Conservation (phyloP, 2,888 invertebrate species). For the Drosophila emarginata region DNA sequence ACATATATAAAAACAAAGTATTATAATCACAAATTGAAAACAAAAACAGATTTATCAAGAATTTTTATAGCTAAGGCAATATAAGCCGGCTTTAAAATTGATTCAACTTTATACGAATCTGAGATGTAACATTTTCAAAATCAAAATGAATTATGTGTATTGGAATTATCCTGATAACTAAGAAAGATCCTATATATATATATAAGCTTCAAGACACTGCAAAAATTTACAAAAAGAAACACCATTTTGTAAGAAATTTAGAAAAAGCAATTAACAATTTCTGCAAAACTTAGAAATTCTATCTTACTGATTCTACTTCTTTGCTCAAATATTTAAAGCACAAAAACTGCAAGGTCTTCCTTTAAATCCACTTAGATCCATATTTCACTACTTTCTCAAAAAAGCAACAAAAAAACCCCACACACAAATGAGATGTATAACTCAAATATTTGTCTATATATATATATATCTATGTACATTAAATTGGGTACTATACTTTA, state of each 20-base stretch:
- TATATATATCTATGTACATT: not conserved
- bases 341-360: slow-evolving; percentile 33
- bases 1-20: slow-evolving; percentile 6
- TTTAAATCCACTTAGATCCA: slow-evolving; percentile 21
- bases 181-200: not conserved
- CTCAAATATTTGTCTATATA: slow-evolving; percentile 12
- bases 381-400: slow-evolving; percentile 6
- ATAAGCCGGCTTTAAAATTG: no score
- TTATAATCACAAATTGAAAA: slow-evolving; percentile 42
- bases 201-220: not conserved
- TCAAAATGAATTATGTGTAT: not conserved
- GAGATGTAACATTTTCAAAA: not conserved
- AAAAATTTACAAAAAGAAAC: not conserved
- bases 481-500: not conserved
- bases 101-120: not conserved
- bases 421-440: not conserved
- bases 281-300: not conserved
- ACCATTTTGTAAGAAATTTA: not conserved
- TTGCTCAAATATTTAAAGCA: slow-evolving; percentile 37
- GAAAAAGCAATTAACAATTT: not conserved
- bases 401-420: not conserved
- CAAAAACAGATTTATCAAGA: not conserved
- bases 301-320: not conserved
- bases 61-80: not conserved
- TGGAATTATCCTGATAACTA: slow-evolving; percentile 1